phyloP scores from a whole-genome alignment of 2,113 vertebrate genomes.

The Gymnobelideus leadbeateri region DNA sequence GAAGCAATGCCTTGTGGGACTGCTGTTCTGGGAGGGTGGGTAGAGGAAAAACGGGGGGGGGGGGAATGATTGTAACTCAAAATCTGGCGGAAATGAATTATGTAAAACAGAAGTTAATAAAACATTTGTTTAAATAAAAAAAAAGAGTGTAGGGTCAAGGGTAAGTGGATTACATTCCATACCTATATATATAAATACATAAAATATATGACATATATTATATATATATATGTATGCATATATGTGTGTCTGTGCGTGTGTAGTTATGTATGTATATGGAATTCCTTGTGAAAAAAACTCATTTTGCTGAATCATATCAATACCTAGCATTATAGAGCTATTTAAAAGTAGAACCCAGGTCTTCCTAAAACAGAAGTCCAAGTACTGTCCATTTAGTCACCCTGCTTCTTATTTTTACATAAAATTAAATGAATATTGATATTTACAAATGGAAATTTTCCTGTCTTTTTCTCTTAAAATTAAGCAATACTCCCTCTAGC shows the following conservation, averaged over 20 bases:
- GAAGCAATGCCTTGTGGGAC: too few species aligned
- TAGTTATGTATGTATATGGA: too few species aligned
- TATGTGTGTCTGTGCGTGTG: too few species aligned
- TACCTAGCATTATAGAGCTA: background rate
- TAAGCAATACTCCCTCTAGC: background rate
- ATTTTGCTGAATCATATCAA: background rate
- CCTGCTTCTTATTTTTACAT: background rate
- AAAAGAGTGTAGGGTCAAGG: background rate
- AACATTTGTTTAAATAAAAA: too few species aligned
- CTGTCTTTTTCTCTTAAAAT: background rate
- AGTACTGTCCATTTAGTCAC: background rate
- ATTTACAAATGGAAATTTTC: slow-evolving; percentile 32
- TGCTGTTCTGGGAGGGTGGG: too few species aligned
- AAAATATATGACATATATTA: too few species aligned
- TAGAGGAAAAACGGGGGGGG: too few species aligned
- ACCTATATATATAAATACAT: background rate
- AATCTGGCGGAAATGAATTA: too few species aligned
- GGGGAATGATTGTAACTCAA: too few species aligned
- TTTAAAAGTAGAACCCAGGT: background rate
- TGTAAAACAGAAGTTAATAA: too few species aligned
- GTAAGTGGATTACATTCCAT: background rate
- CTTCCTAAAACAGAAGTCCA: background rate
- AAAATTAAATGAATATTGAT: background rate
- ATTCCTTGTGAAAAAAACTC: background rate
- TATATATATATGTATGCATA: too few species aligned